A percentile compares a stretch with the other conserved stretches of the same genome.
phyloP scores from a whole-genome alignment of 2,113 vertebrate genomes.

The Silurus asotus region DNA sequence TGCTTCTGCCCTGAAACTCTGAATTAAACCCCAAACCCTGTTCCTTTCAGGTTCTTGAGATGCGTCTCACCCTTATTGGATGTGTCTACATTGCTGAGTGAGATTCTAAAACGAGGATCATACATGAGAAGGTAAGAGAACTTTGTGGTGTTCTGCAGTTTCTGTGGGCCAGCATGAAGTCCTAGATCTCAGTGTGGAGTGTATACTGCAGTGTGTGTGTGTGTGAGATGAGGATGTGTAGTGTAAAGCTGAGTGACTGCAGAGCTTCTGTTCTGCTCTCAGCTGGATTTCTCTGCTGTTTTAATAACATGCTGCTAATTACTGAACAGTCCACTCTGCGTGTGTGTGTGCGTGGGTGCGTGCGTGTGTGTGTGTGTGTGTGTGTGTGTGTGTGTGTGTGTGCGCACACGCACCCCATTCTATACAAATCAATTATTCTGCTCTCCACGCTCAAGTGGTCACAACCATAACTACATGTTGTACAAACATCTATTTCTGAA shows the following conservation, averaged over 20 bases:
- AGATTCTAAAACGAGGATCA: conserved; percentile 63
- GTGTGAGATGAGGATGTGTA: neutral
- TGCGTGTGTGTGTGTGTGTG: no score
- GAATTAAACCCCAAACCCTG: neutral
- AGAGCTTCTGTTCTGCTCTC: neutral
- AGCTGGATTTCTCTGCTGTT: neutral
- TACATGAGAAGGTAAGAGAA: conserved; percentile 72
- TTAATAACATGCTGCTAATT: neutral
- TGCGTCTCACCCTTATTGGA: conserved; percentile 44
- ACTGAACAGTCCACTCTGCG: neutral
- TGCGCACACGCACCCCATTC: no score
- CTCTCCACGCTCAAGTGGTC: conserved; percentile 20
- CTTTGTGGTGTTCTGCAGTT: neutral
- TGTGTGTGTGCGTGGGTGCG: neutral
- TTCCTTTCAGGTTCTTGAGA: neutral
- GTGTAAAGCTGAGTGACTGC: neutral
- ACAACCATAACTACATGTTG: conserved; percentile 19
- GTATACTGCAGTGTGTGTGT: no score
- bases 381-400: neutral
- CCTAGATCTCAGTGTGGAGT: neutral
- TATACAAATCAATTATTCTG: neutral
- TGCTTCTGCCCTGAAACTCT: neutral
- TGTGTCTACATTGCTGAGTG: conserved; percentile 52
- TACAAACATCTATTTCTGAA: neutral
- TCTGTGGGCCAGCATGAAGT: neutral